These are phyloP conservation scores for Tiliqua scincoides DNA, from an alignment of 2,113 vertebrate genomes.

Conservation along the genomic window DNA sequence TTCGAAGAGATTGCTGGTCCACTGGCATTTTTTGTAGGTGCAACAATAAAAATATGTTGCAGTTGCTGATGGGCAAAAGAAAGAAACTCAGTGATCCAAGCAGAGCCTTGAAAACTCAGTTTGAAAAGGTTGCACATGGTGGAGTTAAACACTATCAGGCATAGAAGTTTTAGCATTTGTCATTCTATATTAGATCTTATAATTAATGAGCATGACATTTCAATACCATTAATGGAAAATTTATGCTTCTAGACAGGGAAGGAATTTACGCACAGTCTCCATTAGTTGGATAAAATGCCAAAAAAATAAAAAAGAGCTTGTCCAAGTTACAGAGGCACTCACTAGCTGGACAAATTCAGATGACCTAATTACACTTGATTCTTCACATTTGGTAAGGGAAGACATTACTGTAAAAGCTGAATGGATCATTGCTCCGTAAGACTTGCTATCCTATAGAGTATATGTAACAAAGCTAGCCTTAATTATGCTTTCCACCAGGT, in stretches of 20 bases:
- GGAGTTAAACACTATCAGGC: background rate
- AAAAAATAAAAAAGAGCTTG: background rate
- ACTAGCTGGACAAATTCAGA: background rate
- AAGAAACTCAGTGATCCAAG: background rate
- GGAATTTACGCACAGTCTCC: background rate
- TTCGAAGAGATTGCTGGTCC: background rate
- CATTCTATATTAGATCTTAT: background rate
- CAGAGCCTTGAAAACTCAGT: background rate
- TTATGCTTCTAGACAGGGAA: background rate
- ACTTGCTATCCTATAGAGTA: background rate
- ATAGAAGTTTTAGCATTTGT: background rate
- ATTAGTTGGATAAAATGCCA: background rate
- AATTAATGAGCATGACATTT: slow-evolving; percentile 18
- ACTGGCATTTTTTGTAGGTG: slow-evolving; percentile 8
- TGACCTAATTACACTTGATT: background rate
- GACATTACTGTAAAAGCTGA: background rate
- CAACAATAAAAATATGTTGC: background rate
- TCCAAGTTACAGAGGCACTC: background rate
- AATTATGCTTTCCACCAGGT: background rate
- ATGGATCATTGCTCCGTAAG: background rate
- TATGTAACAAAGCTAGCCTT: background rate
- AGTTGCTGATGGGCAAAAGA: background rate
- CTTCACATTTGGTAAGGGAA: background rate
- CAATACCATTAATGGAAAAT: slow-evolving; percentile 11
- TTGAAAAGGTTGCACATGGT: background rate